Percentiles rank a stretch among this genome's conserved stretches.
Evolutionary conservation across 2,888 invertebrate species (phyloP).

Genomic region (Frankliniella fusca): DNA sequence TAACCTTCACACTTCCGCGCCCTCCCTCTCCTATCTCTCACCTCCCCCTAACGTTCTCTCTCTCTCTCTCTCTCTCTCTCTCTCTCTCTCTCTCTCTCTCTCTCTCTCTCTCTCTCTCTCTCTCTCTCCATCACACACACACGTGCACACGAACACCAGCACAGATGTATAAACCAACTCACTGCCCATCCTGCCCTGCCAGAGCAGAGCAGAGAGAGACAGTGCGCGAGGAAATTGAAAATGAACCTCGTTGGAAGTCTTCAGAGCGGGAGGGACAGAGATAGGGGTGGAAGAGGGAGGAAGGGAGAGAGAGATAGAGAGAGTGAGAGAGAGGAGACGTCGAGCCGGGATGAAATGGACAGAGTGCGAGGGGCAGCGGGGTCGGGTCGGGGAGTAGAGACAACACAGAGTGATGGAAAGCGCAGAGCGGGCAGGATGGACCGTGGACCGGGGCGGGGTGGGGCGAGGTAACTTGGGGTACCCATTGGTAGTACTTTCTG

Average conservation of each 20-base stretch:
- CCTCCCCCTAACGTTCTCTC: not conserved
- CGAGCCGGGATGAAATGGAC: not conserved
- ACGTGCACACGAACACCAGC: no score
- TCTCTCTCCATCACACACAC: no score
- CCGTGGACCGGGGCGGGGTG: no score
- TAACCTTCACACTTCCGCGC: not conserved
- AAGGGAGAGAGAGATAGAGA: not conserved
- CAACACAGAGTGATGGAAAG: slow-evolving; percentile 24
- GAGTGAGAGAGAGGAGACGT: not conserved
- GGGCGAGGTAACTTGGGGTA: no score
- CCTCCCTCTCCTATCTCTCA: not conserved
- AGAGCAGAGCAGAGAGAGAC: not conserved
- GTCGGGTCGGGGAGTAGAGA: slow-evolving; percentile 2
- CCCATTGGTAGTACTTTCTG: no score
- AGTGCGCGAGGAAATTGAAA: slow-evolving; percentile 3
- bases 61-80: not conserved
- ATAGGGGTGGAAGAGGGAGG: not conserved
- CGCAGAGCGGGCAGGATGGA: no score
- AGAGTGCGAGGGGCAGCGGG: slow-evolving; percentile 13
- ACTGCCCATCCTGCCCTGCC: no score
- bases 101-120: no score
- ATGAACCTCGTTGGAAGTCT: slow-evolving; percentile 21
- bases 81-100: no score
- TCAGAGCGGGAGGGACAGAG: slow-evolving; percentile 12
- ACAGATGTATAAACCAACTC: no score